Evolutionary conservation across 2,113 vertebrate species (phyloP).

Genomic region (Zapornia atra): DNA sequence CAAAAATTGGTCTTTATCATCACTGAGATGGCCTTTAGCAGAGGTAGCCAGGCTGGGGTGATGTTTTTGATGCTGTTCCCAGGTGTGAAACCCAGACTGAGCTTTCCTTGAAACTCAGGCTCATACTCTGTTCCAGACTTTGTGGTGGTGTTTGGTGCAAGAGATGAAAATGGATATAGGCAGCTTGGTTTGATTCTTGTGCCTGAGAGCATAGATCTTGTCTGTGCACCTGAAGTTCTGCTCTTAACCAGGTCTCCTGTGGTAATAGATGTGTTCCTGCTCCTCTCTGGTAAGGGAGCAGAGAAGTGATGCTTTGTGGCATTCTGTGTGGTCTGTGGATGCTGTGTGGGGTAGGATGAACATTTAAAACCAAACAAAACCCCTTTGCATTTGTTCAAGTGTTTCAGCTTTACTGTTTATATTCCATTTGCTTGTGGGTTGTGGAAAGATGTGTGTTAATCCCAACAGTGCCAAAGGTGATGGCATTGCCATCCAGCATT

Average conservation of each 20-base stretch:
- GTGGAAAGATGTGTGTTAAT: neutral
- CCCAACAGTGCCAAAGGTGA: neutral
- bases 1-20: neutral
- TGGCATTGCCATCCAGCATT: neutral
- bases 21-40: neutral
- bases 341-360: neutral
- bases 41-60: neutral
- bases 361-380: neutral
- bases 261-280: accelerated
- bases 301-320: neutral
- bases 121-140: neutral
- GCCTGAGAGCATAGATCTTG: too few species aligned
- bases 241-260: neutral
- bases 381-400: neutral
- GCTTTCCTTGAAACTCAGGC: neutral
- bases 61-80: neutral
- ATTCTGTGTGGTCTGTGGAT: neutral
- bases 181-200: neutral
- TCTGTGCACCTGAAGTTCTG: neutral
- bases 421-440: neutral
- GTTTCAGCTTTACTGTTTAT: neutral
- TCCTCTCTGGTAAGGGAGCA: neutral
- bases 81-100: neutral
- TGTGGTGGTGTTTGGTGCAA: neutral
- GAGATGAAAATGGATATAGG: accelerated